Percentiles rank a stretch among this genome's conserved stretches.
Conservation (phyloP, 2,797 vertebrate species). For the Smutsia temminckii region DNA sequence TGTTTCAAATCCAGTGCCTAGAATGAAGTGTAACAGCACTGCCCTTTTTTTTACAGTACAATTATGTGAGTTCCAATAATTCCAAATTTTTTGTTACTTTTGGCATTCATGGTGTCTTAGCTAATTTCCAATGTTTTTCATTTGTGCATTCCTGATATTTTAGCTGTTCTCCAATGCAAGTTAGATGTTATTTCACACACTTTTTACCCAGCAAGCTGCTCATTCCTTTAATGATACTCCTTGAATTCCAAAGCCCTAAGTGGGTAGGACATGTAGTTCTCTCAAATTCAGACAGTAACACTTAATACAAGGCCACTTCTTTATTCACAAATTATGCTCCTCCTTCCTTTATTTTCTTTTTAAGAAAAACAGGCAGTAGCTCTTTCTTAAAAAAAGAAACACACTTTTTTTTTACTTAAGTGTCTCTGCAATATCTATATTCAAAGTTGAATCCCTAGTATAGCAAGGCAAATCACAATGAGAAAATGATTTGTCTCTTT, state of each 20-base stretch:
- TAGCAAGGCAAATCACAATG: slow-evolving; percentile 11
- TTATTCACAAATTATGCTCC: neutral
- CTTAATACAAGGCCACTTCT: neutral
- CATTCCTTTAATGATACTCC: neutral
- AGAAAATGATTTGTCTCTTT: slow-evolving; percentile 16
- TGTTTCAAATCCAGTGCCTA: neutral
- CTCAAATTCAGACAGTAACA: neutral
- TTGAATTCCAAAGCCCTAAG: neutral
- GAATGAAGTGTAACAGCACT: neutral
- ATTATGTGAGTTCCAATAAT: neutral
- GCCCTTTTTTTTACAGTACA: neutral
- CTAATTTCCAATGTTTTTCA: neutral
- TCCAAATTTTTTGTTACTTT: neutral
- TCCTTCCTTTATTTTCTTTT: neutral
- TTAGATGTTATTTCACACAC: neutral
- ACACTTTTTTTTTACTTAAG: neutral
- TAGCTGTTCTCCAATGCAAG: neutral
- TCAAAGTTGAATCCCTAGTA: slow-evolving; percentile 46
- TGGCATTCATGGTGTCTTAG: neutral
- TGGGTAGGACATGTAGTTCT: neutral
- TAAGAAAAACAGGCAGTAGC: neutral
- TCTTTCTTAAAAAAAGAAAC: neutral
- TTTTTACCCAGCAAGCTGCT: neutral
- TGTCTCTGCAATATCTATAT: neutral
- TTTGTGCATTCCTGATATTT: neutral